phyloP scores from a whole-genome alignment of 2,888 invertebrate species.

The Macaria notata region DNA sequence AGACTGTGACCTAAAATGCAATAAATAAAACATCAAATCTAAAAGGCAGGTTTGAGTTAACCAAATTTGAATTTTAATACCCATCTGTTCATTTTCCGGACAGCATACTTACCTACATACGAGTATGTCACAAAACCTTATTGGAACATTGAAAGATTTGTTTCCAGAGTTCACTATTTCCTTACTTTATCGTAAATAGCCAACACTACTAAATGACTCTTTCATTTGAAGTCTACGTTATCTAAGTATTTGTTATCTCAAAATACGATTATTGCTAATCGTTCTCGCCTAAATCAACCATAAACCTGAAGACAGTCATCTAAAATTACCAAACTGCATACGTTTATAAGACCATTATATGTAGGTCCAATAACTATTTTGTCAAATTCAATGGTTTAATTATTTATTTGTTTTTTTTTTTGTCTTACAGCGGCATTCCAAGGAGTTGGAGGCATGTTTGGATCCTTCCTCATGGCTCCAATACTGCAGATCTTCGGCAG shows the following conservation, averaged over 20 bases:
- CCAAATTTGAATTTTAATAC: too few relatives aligned
- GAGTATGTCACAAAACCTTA: too few relatives aligned
- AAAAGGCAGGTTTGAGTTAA: neutral
- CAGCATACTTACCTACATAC: too few relatives aligned
- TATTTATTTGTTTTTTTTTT: conserved; percentile 9
- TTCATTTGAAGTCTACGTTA: too few relatives aligned
- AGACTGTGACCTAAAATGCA: too few relatives aligned
- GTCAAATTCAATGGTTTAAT: neutral
- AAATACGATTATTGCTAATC: neutral
- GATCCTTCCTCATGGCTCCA: conserved; percentile 42
- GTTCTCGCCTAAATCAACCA: too few relatives aligned
- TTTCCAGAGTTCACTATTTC: too few relatives aligned
- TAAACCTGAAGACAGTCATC: neutral
- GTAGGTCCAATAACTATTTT: neutral
- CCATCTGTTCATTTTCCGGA: too few relatives aligned
- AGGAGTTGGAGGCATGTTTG: conserved; percentile 45
- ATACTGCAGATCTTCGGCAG: conserved; percentile 47
- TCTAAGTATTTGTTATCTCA: too few relatives aligned
- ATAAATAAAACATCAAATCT: neutral
- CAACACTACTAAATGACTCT: too few relatives aligned
- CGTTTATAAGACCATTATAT: neutral
- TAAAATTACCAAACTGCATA: neutral
- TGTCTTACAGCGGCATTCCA: conserved; percentile 39
- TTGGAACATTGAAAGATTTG: too few relatives aligned
- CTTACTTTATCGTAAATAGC: too few relatives aligned